Base-by-base conservation (phyloP, 2,888 invertebrate genomes). In the Agrenia bidenticulata region DNA sequence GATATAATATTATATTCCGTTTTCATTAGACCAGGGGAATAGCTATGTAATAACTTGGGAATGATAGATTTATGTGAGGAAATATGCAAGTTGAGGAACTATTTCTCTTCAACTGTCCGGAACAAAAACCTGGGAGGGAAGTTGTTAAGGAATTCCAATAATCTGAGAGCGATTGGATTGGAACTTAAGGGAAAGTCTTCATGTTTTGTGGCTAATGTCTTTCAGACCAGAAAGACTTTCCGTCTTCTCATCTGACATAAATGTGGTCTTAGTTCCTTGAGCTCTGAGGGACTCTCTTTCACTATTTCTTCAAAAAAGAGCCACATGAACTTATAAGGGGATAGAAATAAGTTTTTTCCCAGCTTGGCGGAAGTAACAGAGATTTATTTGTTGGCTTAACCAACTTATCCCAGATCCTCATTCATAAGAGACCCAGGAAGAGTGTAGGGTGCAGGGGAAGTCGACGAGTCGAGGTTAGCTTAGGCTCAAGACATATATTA, bases 101-200 rank as follows among this genome's bases (percentile, higher is more conserved):
- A 51, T 51, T 19, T 45, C 15, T 13, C 24, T 51, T 23, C 5
- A 21, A 45, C 5, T 4, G 5, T 21, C 45, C 4, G 5, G n/a
- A 11, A 39, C 11, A 9, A 39, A 15, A 39, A 15, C 15, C 39
- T 11, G 39, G 15, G 39, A 26, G 37, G n/a, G n/a, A 11, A 32
- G 5, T 32, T 17, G 45, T 45, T 55, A 26, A 24, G 61, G 61
- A 67, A 67, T 63, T 67, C 67, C 67, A 67, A 67, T 67, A 67
- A 67, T 67, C 63, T 63, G 4, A 24, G 19, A 11, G 24, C 4
- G 7, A 19, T 21, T 15, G 51, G 51, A 51, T 15, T 19, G 15
- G n/a, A 45, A 45, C 15, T 19, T 15, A 45, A 45, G n/a, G 45
- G 45, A 5, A 45, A 45, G 45, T 45, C 45, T 45, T 45, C 4